Evolutionary conservation across 2,797 vertebrate species (phyloP).

Genomic region (Xenops minutus): DNA sequence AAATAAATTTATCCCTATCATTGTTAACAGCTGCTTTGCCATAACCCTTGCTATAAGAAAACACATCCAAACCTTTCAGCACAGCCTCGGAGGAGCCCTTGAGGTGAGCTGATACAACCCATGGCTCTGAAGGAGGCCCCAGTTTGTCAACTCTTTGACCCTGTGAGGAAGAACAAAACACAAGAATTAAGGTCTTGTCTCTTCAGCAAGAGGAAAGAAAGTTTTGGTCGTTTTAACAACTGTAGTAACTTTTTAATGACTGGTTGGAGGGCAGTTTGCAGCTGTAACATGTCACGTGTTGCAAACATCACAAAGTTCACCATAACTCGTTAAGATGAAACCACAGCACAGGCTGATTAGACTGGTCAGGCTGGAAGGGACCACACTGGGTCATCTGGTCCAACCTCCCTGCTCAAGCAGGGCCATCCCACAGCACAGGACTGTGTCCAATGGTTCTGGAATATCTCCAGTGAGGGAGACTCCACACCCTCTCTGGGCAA

Average conservation of each 20-base stretch:
- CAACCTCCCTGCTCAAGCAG: fast-evolving
- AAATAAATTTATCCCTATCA: neutral
- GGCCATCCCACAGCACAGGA: neutral
- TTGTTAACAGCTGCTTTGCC: neutral
- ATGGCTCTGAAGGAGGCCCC: conserved; percentile 69
- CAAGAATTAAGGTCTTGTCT: neutral
- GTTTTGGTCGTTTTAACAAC: neutral
- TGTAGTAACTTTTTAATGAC: neutral
- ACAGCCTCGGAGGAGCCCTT: conserved; percentile 48
- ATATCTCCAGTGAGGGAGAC: neutral
- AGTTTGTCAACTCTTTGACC: conserved; percentile 64
- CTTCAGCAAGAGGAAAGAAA: neutral
- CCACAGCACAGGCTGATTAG: neutral
- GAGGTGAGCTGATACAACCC: conserved; percentile 68
- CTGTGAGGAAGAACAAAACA: conserved; percentile 26
- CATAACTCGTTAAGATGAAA: neutral
- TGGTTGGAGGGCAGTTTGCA: neutral
- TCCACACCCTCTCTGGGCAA: neutral
- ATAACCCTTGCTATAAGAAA: neutral
- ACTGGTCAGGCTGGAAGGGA: neutral
- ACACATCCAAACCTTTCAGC: conserved; percentile 68
- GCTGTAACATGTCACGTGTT: neutral
- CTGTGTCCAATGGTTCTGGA: fast-evolving
- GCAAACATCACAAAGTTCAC: neutral
- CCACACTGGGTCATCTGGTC: neutral